Evolutionary conservation across 2,797 vertebrate genomes (phyloP).

Genomic region (Rhincodon typus): DNA sequence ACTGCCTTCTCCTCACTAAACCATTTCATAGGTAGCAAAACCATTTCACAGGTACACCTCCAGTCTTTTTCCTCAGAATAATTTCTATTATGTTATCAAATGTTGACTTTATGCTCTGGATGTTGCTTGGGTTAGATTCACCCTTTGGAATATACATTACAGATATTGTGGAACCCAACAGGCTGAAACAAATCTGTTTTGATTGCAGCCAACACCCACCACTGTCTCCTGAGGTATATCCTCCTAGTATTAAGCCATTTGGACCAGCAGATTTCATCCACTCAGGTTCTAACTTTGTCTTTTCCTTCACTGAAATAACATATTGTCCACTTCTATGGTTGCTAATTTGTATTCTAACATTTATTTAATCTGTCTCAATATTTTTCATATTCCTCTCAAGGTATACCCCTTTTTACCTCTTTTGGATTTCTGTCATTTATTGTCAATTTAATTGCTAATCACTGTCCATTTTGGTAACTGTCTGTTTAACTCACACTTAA

Average conservation of each 20-base stretch:
- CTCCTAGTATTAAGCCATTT: background rate
- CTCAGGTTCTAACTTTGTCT: too few species aligned
- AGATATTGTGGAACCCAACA: background rate
- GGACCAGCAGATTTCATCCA: background rate
- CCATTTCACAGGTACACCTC: background rate
- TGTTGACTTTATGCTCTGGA: background rate
- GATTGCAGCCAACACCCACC: background rate
- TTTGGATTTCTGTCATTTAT: background rate
- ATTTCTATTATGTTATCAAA: background rate
- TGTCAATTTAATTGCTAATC: too few species aligned
- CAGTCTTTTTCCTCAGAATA: background rate
- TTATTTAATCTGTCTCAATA: too few species aligned
- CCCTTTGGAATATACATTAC: background rate
- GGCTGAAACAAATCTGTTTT: background rate
- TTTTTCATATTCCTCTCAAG: too few species aligned
- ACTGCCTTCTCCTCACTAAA: background rate
- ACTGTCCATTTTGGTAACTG: too few species aligned
- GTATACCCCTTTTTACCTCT: background rate
- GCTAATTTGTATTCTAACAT: too few species aligned
- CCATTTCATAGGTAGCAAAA: background rate
- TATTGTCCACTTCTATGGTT: too few species aligned
- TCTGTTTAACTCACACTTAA: too few species aligned
- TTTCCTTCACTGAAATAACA: too few species aligned
- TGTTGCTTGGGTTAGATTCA: background rate
- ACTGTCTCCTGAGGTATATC: background rate